Evolutionary conservation across 2,113 vertebrate species (phyloP).

Genomic region (Dermatemys mawii): DNA sequence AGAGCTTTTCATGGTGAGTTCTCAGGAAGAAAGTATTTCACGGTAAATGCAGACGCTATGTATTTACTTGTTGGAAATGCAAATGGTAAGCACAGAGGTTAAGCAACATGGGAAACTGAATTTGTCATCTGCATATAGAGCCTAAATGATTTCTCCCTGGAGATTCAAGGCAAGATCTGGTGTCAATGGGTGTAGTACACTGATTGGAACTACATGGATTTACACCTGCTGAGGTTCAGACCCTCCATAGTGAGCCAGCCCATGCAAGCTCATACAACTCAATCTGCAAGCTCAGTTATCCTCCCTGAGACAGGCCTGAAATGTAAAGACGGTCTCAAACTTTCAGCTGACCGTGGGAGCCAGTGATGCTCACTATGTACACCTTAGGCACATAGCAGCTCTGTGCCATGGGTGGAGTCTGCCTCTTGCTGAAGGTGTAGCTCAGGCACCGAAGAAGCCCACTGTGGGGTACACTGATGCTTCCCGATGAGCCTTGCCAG

Average conservation of each 20-base stretch:
- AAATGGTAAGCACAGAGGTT: background rate
- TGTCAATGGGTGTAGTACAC: background rate
- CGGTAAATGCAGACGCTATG: background rate
- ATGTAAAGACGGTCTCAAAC: too few species aligned
- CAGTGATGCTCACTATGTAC: background rate
- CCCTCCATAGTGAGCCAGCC: background rate
- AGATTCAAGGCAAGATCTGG: background rate
- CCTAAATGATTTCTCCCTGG: background rate
- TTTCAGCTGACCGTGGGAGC: too few species aligned
- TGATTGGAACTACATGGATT: background rate
- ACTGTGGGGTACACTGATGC: too few species aligned
- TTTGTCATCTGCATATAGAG: background rate
- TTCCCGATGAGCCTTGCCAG: background rate
- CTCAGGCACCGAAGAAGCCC: background rate
- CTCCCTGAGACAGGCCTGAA: too few species aligned
- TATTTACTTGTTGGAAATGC: background rate
- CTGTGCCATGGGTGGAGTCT: background rate
- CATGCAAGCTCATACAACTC: background rate
- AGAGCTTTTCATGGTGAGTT: background rate
- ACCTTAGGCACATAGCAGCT: background rate
- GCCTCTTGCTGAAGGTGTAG: background rate
- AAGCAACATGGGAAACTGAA: background rate
- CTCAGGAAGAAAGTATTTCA: background rate
- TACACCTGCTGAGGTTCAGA: background rate
- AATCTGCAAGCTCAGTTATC: background rate